Percentiles rank a stretch among this genome's conserved stretches.
These are phyloP conservation scores for Clytia hemisphaerica DNA, from an alignment of 30 jellyfish, hydroid and myxozoan species.

Conservation along the genomic window DNA sequence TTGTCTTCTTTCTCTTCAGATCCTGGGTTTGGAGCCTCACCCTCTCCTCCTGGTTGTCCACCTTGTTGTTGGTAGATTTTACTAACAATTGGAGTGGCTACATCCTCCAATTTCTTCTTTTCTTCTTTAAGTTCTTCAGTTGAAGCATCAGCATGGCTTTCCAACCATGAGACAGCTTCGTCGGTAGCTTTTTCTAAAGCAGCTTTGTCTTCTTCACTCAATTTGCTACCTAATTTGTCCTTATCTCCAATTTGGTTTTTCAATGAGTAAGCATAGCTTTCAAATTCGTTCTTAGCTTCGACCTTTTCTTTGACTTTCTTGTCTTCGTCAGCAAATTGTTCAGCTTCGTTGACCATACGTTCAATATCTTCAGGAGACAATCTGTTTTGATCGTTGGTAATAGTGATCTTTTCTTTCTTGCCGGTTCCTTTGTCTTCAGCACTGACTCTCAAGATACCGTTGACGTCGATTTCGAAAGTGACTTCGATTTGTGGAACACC, in stretches of 20 bases:
- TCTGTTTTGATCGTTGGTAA: constrained; percentile 98
- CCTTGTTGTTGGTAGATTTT: constrained; percentile 96
- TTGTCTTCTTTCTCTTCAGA: constrained; percentile 85
- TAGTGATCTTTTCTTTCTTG: constrained; percentile 94
- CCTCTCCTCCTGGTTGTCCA: constrained; percentile 65
- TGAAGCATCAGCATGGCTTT: constrained; percentile 84
- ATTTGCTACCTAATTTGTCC: constrained; percentile 90
- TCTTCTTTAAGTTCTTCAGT: constrained; percentile 90
- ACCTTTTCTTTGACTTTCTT: constrained; percentile 92
- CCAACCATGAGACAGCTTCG: constrained; percentile 88
- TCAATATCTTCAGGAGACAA: constrained; percentile 99
- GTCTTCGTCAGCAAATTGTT: constrained; percentile 97
- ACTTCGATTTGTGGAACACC: constrained; percentile 99
- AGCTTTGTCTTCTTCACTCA: constrained; percentile 91
- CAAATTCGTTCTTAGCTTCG: constrained; percentile 87
- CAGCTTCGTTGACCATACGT: constrained; percentile 99
- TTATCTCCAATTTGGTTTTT: constrained; percentile 86
- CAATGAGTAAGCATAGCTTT: constrained; percentile 90
- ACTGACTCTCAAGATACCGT: constrained; percentile 96
- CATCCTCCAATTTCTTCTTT: constrained; percentile 86
- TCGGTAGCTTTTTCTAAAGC: constrained; percentile 89
- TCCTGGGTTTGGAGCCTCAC: constrained; percentile 43
- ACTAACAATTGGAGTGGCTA: constrained; percentile 95
- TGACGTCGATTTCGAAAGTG: constrained; percentile 96
- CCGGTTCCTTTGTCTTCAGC: constrained; percentile 99